Evolutionary conservation across 2,797 vertebrate genomes (phyloP), one percentile per base, ranked within the genome.

Genomic region (Myotis daubentonii): DNA sequence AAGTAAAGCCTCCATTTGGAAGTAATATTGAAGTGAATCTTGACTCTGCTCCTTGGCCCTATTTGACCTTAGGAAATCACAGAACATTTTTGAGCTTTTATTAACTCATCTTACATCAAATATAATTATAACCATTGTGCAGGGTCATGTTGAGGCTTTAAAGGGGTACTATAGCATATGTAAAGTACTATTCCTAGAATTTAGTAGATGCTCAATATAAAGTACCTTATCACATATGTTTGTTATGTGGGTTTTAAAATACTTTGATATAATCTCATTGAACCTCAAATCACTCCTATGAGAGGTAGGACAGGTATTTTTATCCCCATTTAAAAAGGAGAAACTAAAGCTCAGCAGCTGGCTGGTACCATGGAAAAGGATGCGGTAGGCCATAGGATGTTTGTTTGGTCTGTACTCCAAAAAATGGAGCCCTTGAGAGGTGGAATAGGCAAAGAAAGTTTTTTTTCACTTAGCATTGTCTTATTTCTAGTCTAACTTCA

Each of bases 21-120:
- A 91, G 38, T 76, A 76, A 75, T 92, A 70, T 16, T 62, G 28
- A 88, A 13, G 16, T 91, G 49, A 87, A 76, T 93, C 28, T 74
- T 68, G 53, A 89, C 30, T 93, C 41, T 87, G 44, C 10, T 38
- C 53, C n/a, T 83, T 53, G 20, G 33, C 47, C 22, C 22, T 71
- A 80, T 82, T 36, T 91, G 82, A 82, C 60, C 62, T 91, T 25
- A 62, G 51, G 74, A 88, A 93, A 78, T 65, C n/a, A 91, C 33
- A 80, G 25, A 87, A 72, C 60, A 22, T 81, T 60, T 76, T 16
- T 57, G 53, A 49, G 16, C 8, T 86, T 86, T 88, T 68, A 60
- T 90, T 60, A 93, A 55, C 66, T 78, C 53, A 82, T 49, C 22
- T 62, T 83, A 70, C 13, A 70, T 62, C 23, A 3, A 78, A 44